Conservation (phyloP, 2,113 vertebrate genomes). For the Seriola rivoliana region DNA sequence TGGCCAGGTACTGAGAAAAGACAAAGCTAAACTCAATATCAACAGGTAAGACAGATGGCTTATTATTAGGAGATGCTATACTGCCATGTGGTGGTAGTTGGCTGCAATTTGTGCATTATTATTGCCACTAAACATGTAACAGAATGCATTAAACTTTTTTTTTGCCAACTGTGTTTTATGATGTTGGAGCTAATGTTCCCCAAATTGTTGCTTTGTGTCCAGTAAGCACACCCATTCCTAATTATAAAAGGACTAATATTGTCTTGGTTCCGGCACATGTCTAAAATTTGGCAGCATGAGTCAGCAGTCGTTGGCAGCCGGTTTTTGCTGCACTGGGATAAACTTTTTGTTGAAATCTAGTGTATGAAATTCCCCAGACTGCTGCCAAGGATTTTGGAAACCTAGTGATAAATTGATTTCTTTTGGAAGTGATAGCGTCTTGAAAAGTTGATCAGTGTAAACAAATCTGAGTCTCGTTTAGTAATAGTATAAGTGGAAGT, state of each 20-base stretch:
- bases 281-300: background rate
- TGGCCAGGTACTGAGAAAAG: background rate
- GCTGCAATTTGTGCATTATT: background rate
- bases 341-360: background rate
- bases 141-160: background rate
- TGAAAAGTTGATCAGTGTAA: background rate
- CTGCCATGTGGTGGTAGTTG: background rate
- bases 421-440: background rate
- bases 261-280: background rate
- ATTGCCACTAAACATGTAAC: background rate
- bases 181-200: background rate
- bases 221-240: background rate
- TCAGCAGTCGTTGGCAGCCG: background rate
- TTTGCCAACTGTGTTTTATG: background rate
- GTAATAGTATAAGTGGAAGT: background rate
- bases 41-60: background rate
- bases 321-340: background rate
- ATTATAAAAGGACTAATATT: background rate
- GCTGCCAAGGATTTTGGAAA: background rate
- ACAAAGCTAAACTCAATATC: background rate
- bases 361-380: background rate
- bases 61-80: background rate
- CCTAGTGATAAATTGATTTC: background rate
- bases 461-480: background rate
- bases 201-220: background rate